Conservation (phyloP, 2,113 vertebrate species). For the Rafetus swinhoei region DNA sequence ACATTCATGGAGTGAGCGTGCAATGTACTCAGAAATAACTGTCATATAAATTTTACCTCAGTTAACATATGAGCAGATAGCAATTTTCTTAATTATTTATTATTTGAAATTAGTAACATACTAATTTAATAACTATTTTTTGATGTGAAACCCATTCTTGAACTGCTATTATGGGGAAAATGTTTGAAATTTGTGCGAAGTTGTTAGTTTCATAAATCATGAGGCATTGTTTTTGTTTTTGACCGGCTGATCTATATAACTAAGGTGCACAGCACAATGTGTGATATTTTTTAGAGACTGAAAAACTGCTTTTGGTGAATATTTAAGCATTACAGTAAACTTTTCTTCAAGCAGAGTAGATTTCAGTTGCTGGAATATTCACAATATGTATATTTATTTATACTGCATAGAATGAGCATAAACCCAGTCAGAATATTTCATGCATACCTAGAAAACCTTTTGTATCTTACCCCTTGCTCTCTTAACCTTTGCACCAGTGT, state of each 20-base stretch:
- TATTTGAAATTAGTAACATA: background rate
- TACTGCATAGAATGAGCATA: background rate
- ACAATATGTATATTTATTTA: background rate
- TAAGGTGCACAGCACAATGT: background rate
- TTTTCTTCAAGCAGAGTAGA: background rate
- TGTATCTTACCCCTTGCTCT: background rate
- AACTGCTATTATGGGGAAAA: background rate
- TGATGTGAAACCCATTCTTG: background rate
- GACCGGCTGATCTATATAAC: background rate
- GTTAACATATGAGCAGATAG: background rate
- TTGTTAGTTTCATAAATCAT: background rate
- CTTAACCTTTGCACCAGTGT: slow-evolving; percentile 3
- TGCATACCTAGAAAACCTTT: background rate
- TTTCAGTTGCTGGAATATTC: background rate
- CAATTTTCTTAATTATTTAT: background rate
- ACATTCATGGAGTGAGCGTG: background rate
- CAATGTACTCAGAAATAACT: background rate
- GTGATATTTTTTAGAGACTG: background rate
- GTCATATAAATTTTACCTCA: background rate
- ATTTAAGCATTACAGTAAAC: background rate
- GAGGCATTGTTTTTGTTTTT: background rate
- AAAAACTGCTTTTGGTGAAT: background rate
- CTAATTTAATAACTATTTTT: background rate
- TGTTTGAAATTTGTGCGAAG: background rate
- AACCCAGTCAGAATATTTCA: background rate